Evolutionary conservation across 2,888 invertebrate species (phyloP), one percentile per base, ranked within the genome.

Genomic region (Therioaphis trifolii): DNA sequence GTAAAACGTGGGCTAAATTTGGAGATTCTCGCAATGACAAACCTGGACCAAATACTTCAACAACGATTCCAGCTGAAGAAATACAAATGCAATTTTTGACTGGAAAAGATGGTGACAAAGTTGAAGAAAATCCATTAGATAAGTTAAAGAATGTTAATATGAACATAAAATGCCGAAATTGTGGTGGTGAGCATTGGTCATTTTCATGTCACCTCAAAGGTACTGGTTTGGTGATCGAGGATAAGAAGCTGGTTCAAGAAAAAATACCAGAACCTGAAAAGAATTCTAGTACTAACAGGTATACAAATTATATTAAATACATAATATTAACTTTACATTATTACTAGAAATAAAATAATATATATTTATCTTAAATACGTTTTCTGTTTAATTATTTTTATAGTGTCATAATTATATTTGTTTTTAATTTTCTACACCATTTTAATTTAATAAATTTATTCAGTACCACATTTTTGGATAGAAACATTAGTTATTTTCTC

Each of bases 171-270:
- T 97, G 97, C 88, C 93, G 97, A 89, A 94, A 93, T 85, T 97
- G 97, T 89, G 94, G 94, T 88, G 96, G 98, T 79, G 98, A 98
- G 88, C 99, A 99, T 91, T 99, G 98, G 98, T 98, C 98, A 52
- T 93, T 96, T 61, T 95, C 96, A 88, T 99, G 99, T 91, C 99
- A 99, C 0, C 99, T 96, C 92, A 98, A 97, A 90, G 96, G 98
- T 0, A 93, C 84, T 27, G 84, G 85, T 29, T 58, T 85, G 58
- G 46, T 77, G 1, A 77, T 86, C 11, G 86, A 85, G 63, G 85
- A 86, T 63, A 86, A 86, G 55, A 85, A 85, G 68, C 72, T 40
- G 85, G 86, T 66, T 3, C 84, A 80, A 14, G 85, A 85, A 72
- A 84, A 85, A 68, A 58, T 85, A 49, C 7, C 46, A 18, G 78